Conservation (phyloP, 2,888 invertebrate species). For the Caenorhabditis virilis region DNA sequence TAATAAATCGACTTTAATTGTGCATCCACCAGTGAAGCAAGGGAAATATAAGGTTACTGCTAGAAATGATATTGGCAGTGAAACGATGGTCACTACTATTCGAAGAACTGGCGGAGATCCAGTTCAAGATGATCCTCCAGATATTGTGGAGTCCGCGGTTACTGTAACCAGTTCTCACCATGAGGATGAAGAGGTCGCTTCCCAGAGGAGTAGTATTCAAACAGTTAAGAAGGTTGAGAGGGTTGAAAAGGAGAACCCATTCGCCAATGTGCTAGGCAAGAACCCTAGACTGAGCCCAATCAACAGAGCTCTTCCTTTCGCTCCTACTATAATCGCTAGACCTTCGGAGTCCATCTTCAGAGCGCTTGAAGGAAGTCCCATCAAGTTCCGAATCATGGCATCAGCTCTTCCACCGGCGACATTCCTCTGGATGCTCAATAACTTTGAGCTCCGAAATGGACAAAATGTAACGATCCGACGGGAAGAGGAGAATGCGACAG, state of each 20-base stretch:
- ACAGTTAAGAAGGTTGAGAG: constrained; percentile 41
- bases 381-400: constrained; percentile 49
- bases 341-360: constrained; percentile 39
- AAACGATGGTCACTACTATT: constrained; percentile 41
- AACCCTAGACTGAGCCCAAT: constrained; percentile 9
- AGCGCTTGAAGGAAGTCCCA: constrained; percentile 35
- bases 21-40: constrained; percentile 59
- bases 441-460: constrained; percentile 55
- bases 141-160: constrained; percentile 48
- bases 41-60: constrained; percentile 62
- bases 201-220: constrained; percentile 42
- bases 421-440: constrained; percentile 64
- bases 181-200: constrained; percentile 26
- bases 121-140: constrained; percentile 47
- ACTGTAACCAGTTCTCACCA: constrained; percentile 46
- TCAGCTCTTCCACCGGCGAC: constrained; percentile 62
- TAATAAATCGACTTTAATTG: constrained; percentile 59
- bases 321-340: constrained; percentile 53
- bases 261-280: constrained; percentile 26
- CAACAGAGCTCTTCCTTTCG: constrained; percentile 14
- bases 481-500: constrained; percentile 42
- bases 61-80: constrained; percentile 54
- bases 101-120: constrained; percentile 41
- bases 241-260: constrained; percentile 10
- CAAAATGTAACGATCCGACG: constrained; percentile 38